phyloP scores from a whole-genome alignment of 2,888 invertebrate species.

The Odontothrips loti region DNA sequence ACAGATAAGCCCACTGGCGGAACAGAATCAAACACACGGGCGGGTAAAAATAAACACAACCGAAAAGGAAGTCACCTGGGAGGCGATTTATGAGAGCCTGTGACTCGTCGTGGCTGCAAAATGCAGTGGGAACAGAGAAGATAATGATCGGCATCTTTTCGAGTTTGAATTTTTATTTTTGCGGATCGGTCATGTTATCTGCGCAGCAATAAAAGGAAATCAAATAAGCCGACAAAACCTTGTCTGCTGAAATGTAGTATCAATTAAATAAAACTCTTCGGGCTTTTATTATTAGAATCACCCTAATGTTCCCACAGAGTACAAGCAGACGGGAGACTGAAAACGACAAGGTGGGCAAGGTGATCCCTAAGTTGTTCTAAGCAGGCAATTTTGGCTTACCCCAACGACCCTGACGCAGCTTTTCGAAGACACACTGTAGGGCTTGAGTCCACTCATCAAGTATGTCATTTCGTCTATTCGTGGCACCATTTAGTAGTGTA shows the following conservation, averaged over 20 bases:
- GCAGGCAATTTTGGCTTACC: no score
- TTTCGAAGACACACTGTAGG: no score
- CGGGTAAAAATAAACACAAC: no score
- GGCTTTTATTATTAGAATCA: no score
- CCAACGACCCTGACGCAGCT: no score
- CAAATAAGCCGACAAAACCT: no score
- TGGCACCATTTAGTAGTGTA: not conserved
- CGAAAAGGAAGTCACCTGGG: no score
- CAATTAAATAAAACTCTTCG: no score
- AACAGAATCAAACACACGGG: not conserved
- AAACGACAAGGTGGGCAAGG: not conserved
- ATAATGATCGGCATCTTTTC: no score
- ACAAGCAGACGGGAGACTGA: not conserved
- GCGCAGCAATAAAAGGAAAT: not conserved
- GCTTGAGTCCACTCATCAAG: not conserved
- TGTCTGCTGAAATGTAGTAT: no score
- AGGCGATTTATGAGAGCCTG: not conserved
- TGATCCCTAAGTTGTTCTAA: not conserved
- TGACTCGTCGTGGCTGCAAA: not conserved
- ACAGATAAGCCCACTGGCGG: not conserved
- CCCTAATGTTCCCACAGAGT: not conserved
- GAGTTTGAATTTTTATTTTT: no score
- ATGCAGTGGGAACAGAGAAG: no score
- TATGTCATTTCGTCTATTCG: not conserved
- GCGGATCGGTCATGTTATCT: not conserved